These are phyloP conservation scores for Anthopleura xanthogrammica DNA, from an alignment of 92 coral and sea anemone species.

Conservation along the genomic window DNA sequence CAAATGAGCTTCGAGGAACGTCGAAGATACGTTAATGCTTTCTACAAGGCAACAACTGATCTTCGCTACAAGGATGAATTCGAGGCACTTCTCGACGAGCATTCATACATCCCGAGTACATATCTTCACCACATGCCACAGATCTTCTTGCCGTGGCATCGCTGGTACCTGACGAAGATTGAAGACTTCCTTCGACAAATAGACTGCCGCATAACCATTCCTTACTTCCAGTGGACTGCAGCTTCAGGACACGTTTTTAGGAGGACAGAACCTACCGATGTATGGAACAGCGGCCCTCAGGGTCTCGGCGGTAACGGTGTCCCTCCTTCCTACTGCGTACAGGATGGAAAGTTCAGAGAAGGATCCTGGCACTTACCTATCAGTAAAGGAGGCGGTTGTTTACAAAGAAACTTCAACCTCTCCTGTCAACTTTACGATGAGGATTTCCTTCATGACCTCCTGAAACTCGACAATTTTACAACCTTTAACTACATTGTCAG, in stretches of 20 bases:
- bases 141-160: conserved; percentile 83
- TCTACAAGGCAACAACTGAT: conserved; percentile 64
- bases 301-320: conserved; percentile 75
- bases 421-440: conserved; percentile 39
- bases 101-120: conserved; percentile 49
- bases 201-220: conserved; percentile 79
- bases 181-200: conserved; percentile 66
- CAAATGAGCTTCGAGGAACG: conserved; percentile 61
- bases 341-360: conserved; percentile 56
- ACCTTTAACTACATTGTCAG: conserved; percentile 52
- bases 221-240: conserved; percentile 77
- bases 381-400: conserved; percentile 57
- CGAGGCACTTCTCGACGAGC: conserved; percentile 45
- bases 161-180: conserved; percentile 67
- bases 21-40: conserved; percentile 48
- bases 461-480: conserved; percentile 42
- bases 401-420: conserved; percentile 53
- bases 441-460: conserved; percentile 15
- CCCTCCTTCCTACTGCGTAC: conserved; percentile 45
- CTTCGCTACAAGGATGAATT: conserved; percentile 61
- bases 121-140: conserved; percentile 63
- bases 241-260: conserved; percentile 34
- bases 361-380: conserved; percentile 44
- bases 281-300: conserved; percentile 63
- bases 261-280: conserved; percentile 27